Conservation (phyloP, 2,888 invertebrate genomes). For the Malacosoma neustria region DNA sequence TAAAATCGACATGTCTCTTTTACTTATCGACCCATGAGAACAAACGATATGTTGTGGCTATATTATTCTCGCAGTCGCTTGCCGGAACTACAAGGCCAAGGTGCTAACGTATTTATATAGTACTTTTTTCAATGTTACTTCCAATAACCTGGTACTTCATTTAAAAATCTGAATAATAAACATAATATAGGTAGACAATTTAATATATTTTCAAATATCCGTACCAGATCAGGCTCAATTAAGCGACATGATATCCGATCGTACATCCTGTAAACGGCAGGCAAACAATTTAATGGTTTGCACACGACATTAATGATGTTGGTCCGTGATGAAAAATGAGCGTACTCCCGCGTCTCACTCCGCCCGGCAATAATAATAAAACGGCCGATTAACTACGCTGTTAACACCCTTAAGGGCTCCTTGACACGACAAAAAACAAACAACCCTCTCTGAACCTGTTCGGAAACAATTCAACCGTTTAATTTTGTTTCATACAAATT, state of each 20-base stretch:
- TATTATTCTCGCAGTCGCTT: too few species aligned
- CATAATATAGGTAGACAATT: too few species aligned
- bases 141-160: too few species aligned
- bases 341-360: slow-evolving; percentile 21
- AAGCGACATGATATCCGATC: slow-evolving; percentile 7
- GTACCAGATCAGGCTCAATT: too few species aligned
- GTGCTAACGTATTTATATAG: too few species aligned
- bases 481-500: not conserved
- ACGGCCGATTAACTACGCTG: slow-evolving; percentile 47
- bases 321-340: slow-evolving; percentile 28
- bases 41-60: too few species aligned
- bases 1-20: too few species aligned
- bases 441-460: not conserved
- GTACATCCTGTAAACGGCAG: slow-evolving; percentile 23
- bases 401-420: not conserved
- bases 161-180: too few species aligned
- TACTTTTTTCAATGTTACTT: too few species aligned
- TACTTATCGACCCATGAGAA: too few species aligned
- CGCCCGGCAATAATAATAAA: slow-evolving; percentile 49
- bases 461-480: not conserved
- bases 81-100: too few species aligned
- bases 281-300: slow-evolving; percentile 48
- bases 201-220: too few species aligned
- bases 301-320: slow-evolving; percentile 39
- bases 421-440: not conserved